Evolutionary conservation across 2,888 invertebrate genomes (phyloP).

Genomic region (Pollenia griseotomentosa): DNA sequence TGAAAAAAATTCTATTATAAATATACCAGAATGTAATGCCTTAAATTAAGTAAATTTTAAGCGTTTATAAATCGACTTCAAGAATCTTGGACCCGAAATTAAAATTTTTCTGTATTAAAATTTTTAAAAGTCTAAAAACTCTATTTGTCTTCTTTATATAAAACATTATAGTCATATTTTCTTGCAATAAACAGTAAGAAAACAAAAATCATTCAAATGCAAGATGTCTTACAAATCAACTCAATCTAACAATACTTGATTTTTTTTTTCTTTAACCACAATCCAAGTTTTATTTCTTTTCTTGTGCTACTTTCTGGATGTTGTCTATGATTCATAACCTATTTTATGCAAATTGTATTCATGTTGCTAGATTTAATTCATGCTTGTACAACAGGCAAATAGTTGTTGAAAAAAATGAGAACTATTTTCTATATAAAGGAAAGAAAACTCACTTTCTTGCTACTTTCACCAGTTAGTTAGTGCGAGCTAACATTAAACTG

Average conservation of each 20-base stretch:
- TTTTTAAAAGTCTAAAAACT: too few relatives aligned
- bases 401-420: neutral
- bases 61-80: too few relatives aligned
- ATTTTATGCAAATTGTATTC: constrained; percentile 50
- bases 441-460: neutral
- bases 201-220: neutral
- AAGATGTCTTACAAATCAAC: neutral
- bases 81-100: too few relatives aligned
- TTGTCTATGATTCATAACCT: constrained; percentile 53
- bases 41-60: too few relatives aligned
- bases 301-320: constrained; percentile 1
- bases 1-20: too few relatives aligned
- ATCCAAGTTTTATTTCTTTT: neutral
- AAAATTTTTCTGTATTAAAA: too few relatives aligned
- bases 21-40: too few relatives aligned
- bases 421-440: neutral
- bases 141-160: too few relatives aligned
- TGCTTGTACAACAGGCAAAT: neutral
- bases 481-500: constrained; percentile 4
- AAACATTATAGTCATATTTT: too few relatives aligned
- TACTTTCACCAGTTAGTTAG: neutral
- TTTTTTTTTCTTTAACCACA: neutral
- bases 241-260: neutral
- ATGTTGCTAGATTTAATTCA: constrained; percentile 16
- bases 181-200: neutral